phyloP scores from a whole-genome alignment of 23 tunicate species.

The Trididemnum miniatum region DNA sequence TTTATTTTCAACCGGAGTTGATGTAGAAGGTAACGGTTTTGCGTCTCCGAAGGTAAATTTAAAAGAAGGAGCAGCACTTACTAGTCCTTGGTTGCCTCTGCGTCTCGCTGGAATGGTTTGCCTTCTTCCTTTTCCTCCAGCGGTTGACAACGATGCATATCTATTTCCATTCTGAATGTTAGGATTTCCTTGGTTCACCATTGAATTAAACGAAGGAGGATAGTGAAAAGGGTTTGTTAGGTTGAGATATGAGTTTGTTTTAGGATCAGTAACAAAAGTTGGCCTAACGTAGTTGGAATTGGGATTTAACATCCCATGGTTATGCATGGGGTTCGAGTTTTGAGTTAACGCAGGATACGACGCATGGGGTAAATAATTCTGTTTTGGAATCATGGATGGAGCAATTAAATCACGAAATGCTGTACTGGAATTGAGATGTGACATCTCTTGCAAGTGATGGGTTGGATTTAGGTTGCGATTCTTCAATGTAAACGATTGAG shows the following conservation, averaged over 20 bases:
- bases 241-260: background rate
- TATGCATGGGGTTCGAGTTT: background rate
- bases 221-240: background rate
- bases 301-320: background rate
- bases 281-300: background rate
- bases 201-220: background rate
- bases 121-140: conserved; percentile 65
- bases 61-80: conserved; percentile 39
- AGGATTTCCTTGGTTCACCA: background rate
- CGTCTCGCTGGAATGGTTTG: conserved; percentile 29
- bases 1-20: background rate
- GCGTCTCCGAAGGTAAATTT: conserved; percentile 4
- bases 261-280: background rate
- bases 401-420: background rate
- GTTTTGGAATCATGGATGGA: background rate
- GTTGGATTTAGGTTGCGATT: conserved; percentile 1
- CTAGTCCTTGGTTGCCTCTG: conserved; percentile 37
- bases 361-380: background rate
- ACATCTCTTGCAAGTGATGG: background rate
- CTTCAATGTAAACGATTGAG: background rate
- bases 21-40: background rate
- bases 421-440: background rate
- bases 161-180: background rate
- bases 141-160: background rate
- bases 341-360: background rate